Base-by-base conservation (phyloP, 2,888 invertebrate species). In the Erynnis tages region DNA sequence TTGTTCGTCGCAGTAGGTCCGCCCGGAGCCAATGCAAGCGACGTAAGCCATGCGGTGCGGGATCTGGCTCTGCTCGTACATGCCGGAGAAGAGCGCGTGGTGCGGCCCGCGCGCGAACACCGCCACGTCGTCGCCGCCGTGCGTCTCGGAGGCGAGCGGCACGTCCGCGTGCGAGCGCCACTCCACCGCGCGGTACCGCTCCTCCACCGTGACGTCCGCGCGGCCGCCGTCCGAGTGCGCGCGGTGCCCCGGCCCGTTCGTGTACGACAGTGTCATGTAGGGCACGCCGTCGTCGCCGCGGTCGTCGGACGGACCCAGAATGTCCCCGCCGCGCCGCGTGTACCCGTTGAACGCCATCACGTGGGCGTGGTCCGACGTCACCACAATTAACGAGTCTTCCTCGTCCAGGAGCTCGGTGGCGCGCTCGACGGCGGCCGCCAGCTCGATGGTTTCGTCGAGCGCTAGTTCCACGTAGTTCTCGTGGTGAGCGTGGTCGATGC, bases 101-200 rank as follows among this genome's bases (percentile, higher is more conserved):
- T 93, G 93, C 2, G 94, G 94, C 43, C 93, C 96, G 35, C 78
- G 76, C 60, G 93, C 92, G 79, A 92, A 95, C 37, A 96, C 92
- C 0, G 91, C 91, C 16, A 96, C 95, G 85, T 96, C 96, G 61
- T 96, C 95, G 0, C 94, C 94, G 2, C 94, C 94, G 76, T 95
- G 95, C 6, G 94, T 94, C 70, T 94, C 94, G 37, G 84, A 81
- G 0, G 60, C 63, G 35, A 92, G 73, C 0, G 93, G 93, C 1
- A 90, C 87, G 0, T 92, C 88, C 0, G 91, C 82, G 60, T 81
- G 82, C 1, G 73, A 44, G 1, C 50, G 58, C 82, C 82, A 82
- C 2, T 55, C 43, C 10, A 56, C 1, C 0, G 38, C 13, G 56
- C 62, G 38, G 41, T 54, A 59, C 27, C 58, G 35, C 1, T 17